These are phyloP conservation scores for Sweltsa coloradensis DNA, from an alignment of 1,140 invertebrate genomes.

Conservation along the genomic window DNA sequence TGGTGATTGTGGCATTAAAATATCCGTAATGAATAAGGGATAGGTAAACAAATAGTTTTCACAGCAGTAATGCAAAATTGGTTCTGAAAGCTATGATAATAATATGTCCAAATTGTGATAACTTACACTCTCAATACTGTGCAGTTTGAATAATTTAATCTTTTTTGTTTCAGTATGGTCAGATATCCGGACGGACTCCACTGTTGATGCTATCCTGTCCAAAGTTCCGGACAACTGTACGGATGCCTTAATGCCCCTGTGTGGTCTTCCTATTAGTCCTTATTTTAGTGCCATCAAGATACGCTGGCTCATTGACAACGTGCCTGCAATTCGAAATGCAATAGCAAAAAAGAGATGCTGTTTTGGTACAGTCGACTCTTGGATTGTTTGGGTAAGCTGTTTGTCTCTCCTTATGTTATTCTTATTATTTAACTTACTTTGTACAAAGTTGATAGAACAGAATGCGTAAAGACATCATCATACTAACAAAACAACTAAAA, in stretches of 20 bases:
- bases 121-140: not conserved
- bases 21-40: not conserved
- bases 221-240: slow-evolving; percentile 60
- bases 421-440: not conserved
- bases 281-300: slow-evolving; percentile 93
- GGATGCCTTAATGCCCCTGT: slow-evolving; percentile 62
- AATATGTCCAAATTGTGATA: not conserved
- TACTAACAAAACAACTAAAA: not conserved
- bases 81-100: not conserved
- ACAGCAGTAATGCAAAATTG: not conserved
- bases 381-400: slow-evolving; percentile 75
- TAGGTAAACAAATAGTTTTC: not conserved
- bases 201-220: slow-evolving; percentile 67
- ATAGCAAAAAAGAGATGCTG: slow-evolving; percentile 61
- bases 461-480: not conserved
- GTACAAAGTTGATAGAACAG: not conserved
- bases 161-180: slow-evolving; percentile 52
- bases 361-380: slow-evolving; percentile 93
- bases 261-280: slow-evolving; percentile 87
- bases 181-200: slow-evolving; percentile 73
- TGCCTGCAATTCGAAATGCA: slow-evolving; percentile 62
- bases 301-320: slow-evolving; percentile 87
- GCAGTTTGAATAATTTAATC: not conserved
- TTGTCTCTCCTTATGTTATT: not conserved
- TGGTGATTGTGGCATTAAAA: not conserved